These are phyloP conservation scores for Spongia lamella DNA, from an alignment of 37 sponge, comb jelly and placozoan genomes.

Conservation along the genomic window DNA sequence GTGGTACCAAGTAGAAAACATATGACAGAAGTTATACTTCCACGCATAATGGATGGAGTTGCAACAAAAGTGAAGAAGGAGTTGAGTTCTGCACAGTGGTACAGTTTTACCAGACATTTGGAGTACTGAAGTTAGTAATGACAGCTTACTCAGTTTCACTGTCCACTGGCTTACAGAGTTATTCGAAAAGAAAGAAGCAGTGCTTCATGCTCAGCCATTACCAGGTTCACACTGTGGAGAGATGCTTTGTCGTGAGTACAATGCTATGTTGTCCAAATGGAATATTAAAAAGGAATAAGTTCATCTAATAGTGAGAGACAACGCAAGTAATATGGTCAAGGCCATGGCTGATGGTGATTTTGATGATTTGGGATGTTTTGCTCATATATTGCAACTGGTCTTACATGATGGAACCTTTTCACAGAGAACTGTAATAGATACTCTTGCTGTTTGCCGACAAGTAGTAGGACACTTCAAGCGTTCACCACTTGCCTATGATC, in stretches of 20 bases:
- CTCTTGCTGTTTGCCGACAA: constrained; percentile 13
- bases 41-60: no score
- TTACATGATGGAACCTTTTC: constrained; percentile 32
- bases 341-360: constrained; percentile 4
- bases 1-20: no score
- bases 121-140: constrained; percentile 21
- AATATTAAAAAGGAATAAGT: constrained; percentile 12
- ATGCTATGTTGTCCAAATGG: constrained; percentile 37
- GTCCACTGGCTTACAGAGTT: constrained; percentile 37
- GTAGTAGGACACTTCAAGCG: constrained; percentile 40
- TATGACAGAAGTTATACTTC: no score
- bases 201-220: constrained; percentile 17
- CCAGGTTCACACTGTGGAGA: constrained; percentile 41
- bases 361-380: constrained; percentile 12
- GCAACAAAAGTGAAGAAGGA: no score
- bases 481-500: not conserved
- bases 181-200: constrained; percentile 20
- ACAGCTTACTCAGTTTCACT: constrained; percentile 31
- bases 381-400: constrained; percentile 27
- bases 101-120: constrained; percentile 50
- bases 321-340: constrained; percentile 23
- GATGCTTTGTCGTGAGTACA: constrained; percentile 1
- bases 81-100: no score
- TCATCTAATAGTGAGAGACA: constrained; percentile 27
- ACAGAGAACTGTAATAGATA: constrained; percentile 19